These are phyloP conservation scores for Frankliniella fusca DNA, from an alignment of 2,888 invertebrate genomes.

Conservation along the genomic window DNA sequence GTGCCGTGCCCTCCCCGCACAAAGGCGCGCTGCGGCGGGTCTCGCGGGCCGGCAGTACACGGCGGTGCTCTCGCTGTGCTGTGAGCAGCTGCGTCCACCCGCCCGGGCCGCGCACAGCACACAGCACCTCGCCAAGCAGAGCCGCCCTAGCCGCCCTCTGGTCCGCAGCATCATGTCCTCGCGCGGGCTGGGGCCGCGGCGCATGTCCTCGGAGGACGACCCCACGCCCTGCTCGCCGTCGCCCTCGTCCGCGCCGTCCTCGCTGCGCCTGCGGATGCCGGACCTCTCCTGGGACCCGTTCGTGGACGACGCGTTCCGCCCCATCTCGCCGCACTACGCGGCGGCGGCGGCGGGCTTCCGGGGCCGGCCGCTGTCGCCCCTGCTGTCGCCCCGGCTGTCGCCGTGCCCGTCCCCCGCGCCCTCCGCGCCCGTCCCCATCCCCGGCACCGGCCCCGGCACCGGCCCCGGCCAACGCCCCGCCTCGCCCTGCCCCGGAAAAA, in stretches of 20 bases:
- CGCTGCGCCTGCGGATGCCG: constrained; percentile 3
- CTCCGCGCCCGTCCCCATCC: not conserved
- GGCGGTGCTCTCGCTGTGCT: not conserved
- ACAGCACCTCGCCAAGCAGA: no score
- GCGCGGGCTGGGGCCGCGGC: constrained; percentile 5
- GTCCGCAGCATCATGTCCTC: not conserved
- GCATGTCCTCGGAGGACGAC: constrained; percentile 16
- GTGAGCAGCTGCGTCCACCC: no score
- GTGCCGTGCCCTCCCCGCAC: not conserved
- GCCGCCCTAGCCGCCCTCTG: no score
- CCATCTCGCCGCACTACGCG: not conserved
- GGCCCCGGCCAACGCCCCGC: not conserved
- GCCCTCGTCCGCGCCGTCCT: not conserved
- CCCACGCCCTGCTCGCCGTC: not conserved
- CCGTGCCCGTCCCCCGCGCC: not conserved
- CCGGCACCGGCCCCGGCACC: not conserved
- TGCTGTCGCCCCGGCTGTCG: constrained; percentile 3
- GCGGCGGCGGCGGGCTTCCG: not conserved
- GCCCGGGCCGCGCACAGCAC: not conserved
- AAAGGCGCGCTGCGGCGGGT: no score
- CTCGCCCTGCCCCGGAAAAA: not conserved
- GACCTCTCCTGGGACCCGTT: not conserved
- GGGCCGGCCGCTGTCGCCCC: not conserved
- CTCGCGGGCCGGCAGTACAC: not conserved
- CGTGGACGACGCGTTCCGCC: constrained; percentile 5